Evolutionary conservation across 92 coral and sea anemone genomes (phyloP).

Genomic region (Desmophyllum pertusum): DNA sequence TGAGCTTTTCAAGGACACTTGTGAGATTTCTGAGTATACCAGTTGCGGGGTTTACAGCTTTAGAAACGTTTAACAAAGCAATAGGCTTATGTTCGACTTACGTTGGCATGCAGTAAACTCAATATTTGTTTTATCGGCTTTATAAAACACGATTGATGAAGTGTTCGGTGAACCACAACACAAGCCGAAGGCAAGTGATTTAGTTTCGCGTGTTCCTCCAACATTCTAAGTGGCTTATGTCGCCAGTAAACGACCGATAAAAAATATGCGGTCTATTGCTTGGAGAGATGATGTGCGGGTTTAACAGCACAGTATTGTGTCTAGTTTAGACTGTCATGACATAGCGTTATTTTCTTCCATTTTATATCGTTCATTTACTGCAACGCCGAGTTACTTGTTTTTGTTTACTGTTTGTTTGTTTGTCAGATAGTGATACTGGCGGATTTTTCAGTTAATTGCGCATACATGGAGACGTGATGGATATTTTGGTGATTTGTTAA

Average conservation of each 20-base stretch:
- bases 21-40: neutral
- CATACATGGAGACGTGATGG: too few relatives aligned
- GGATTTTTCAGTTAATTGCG: neutral
- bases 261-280: neutral
- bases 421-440: neutral
- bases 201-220: neutral
- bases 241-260: neutral
- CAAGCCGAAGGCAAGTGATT: neutral
- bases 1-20: neutral
- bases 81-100: neutral
- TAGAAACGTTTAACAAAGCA: neutral
- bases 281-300: neutral
- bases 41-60: neutral
- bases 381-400: neutral
- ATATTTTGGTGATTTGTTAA: neutral
- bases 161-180: neutral
- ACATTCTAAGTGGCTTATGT: neutral
- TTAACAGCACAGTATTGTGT: neutral
- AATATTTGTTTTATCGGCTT: neutral
- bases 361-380: neutral
- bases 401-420: neutral
- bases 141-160: neutral
- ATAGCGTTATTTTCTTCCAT: neutral
- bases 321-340: neutral
- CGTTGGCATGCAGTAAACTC: neutral